phyloP scores from a whole-genome alignment of 2,113 vertebrate genomes.

The Porphyrio hochstetteri region DNA sequence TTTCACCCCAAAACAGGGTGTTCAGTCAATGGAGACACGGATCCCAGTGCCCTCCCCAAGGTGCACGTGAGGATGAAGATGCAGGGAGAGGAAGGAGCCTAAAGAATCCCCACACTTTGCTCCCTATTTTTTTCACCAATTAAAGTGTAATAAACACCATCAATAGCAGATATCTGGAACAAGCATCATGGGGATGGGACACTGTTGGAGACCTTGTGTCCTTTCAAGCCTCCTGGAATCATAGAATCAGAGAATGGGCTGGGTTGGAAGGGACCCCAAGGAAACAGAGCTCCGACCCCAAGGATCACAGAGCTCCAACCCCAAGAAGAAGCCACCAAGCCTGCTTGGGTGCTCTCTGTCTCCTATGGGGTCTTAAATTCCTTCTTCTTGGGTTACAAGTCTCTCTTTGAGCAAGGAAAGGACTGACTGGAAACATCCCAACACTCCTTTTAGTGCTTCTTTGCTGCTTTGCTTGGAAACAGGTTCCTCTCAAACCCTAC shows the following conservation, averaged over 20 bases:
- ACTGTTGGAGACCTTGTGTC: background rate
- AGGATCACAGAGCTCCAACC: no score
- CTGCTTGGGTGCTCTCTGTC: fast-evolving
- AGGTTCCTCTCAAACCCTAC: background rate
- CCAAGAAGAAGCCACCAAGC: no score
- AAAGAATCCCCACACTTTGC: background rate
- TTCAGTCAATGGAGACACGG: fast-evolving
- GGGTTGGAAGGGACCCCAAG: no score
- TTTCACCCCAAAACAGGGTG: fast-evolving
- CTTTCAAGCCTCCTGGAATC: background rate
- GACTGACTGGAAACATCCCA: background rate
- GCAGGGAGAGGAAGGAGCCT: background rate
- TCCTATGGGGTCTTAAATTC: background rate
- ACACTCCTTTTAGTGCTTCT: background rate
- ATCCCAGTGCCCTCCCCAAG: fast-evolving
- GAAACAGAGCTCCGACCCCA: no score
- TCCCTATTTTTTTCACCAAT: background rate
- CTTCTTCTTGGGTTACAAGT: background rate
- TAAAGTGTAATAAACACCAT: background rate
- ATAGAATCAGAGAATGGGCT: no score
- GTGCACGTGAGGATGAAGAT: fast-evolving
- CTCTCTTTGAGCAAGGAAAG: background rate
- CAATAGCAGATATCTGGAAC: background rate
- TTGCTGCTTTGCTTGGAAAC: background rate
- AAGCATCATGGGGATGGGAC: fast-evolving